Conservation (phyloP, 2,797 vertebrate genomes). For the Lepus townsendii region DNA sequence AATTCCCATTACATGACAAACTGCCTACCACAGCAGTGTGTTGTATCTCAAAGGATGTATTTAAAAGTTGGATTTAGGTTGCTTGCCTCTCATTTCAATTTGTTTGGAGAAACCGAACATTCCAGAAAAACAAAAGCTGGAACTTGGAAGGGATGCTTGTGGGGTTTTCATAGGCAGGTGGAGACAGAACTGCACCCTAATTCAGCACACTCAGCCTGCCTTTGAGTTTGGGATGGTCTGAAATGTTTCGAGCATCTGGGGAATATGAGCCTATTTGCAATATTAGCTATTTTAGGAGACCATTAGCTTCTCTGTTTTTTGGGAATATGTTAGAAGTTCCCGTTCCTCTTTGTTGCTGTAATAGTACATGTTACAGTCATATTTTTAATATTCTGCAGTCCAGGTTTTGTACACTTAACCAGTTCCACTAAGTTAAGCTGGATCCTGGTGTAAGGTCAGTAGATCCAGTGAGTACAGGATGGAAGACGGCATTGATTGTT, state of each 20-base stretch:
- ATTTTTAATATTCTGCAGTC: conserved; percentile 39
- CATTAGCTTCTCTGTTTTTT: conserved; percentile 47
- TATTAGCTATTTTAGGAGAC: not conserved
- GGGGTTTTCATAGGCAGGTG: not conserved
- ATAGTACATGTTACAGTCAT: conserved; percentile 44
- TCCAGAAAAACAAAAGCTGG: conserved; percentile 28
- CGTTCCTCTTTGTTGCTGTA: conserved; percentile 29
- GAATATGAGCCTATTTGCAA: not conserved
- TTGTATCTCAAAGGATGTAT: conserved; percentile 1
- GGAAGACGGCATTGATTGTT: not conserved
- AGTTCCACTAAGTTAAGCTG: not conserved
- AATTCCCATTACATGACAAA: not conserved
- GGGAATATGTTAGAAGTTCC: conserved; percentile 51
- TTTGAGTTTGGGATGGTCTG: conserved; percentile 12
- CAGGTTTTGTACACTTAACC: not conserved
- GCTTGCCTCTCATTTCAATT: conserved; percentile 42
- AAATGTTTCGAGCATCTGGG: not conserved
- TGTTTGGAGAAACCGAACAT: conserved; percentile 27
- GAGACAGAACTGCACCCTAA: not conserved
- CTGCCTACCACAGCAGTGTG: not conserved
- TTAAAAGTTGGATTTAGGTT: conserved; percentile 45
- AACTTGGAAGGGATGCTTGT: not conserved
- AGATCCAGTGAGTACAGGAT: not conserved
- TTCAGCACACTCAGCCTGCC: not conserved
- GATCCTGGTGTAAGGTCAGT: not conserved